These are phyloP conservation scores for Battus philenor DNA, from an alignment of 1,140 invertebrate species.

Conservation along the genomic window DNA sequence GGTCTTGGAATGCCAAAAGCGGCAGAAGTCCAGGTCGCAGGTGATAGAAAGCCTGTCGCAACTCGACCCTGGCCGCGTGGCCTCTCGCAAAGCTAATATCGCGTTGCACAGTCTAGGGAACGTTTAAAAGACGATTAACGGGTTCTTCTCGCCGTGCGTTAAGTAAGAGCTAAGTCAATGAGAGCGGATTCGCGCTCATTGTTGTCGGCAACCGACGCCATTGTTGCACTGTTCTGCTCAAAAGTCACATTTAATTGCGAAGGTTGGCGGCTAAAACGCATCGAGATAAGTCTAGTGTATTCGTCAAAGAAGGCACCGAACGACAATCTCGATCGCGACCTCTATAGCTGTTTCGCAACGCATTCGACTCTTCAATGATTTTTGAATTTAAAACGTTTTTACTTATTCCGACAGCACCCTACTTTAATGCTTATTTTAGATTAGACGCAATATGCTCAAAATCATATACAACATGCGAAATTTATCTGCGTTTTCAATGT, in stretches of 20 bases:
- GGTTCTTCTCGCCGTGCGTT: constrained; percentile 54
- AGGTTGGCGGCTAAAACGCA: constrained; percentile 20
- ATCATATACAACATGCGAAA: no score
- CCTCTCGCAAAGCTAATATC: constrained; percentile 57
- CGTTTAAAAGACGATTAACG: constrained; percentile 70
- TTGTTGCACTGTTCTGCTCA: constrained; percentile 51
- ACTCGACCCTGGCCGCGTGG: constrained; percentile 58
- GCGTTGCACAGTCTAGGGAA: constrained; percentile 55
- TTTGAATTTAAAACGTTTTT: no score
- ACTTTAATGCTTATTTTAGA: no score
- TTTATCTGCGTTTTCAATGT: no score
- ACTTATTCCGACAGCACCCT: no score
- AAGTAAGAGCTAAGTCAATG: constrained; percentile 52
- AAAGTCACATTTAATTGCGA: constrained; percentile 63
- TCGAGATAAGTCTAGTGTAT: constrained; percentile 25
- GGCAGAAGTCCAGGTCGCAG: constrained; percentile 41
- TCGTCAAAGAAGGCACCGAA: constrained; percentile 7
- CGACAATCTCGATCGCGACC: constrained; percentile 37
- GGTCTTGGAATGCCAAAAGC: constrained; percentile 36
- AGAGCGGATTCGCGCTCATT: constrained; percentile 39
- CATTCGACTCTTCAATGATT: constrained; percentile 27
- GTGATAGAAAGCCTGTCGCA: constrained; percentile 67
- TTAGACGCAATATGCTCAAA: no score
- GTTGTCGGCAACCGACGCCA: constrained; percentile 46
- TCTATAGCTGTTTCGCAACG: constrained; percentile 51